Base-by-base conservation (phyloP, 2,888 invertebrate genomes). In the Pollenia griseotomentosa region DNA sequence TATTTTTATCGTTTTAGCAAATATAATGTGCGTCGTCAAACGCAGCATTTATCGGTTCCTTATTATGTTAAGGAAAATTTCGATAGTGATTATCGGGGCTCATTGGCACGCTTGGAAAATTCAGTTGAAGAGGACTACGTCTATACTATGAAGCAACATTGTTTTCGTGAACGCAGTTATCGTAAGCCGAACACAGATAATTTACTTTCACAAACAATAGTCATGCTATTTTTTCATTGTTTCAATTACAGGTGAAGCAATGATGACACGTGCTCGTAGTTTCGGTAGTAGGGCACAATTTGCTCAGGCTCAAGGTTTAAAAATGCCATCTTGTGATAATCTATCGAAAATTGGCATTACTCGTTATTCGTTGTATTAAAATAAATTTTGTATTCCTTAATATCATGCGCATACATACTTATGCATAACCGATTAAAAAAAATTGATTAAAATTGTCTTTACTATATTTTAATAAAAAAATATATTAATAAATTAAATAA, bases 1-100 rank as follows among this genome's bases (percentile, higher is more conserved):
- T 7, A 53, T 10, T 61, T 48, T 81, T 74, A 40, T 59, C n/a
- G 63, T 59, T 86, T 71, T 89, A 95, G 94, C 77, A 94, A 94
- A 93, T 95, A 94, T 91, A 95, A 96, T 9, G 95, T 97, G 89
- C 94, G 95, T 16, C 94, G 96, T 90, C 95, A 95, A 90, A 97
- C 97, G 0, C 95, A 95, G 90, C 96, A 97, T 90, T 94, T 98
- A 83, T 96, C 96, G 92, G 96, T 99, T 59, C 96, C 97, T 1
- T 99, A 99, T 93, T 99, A 96, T 93, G 99, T 99, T 79, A 98
- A 98, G 93, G 97, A 97, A 83, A 98, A 97, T 93, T 99, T 99
- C 88, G 89, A 90, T 80, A 87, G 66, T 59, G 97, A 98, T 92
- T 98, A 98, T 94, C 97, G 97, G 92, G 98, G 98, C 44, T 97